Evolutionary conservation across 1,140 invertebrate genomes (phyloP), one percentile per base, ranked within the genome.

Genomic region (Zaprionus nigranus): DNA sequence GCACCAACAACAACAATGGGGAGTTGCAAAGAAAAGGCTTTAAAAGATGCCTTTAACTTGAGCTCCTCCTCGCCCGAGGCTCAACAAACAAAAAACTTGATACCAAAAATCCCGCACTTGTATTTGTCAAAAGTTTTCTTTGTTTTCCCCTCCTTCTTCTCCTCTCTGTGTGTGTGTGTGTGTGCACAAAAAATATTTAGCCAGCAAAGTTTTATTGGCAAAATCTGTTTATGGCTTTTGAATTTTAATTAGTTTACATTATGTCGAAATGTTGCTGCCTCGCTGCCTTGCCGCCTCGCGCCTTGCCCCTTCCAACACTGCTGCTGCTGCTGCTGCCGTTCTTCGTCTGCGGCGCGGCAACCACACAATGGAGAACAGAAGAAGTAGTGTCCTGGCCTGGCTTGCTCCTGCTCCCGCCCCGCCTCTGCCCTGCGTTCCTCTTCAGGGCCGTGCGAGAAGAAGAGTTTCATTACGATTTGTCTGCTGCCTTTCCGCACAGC

Each of bases 201-300:
- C 84, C 79, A 75, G 82, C 88, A 91, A 92, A 92, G 91, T 92
- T 92, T 92, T 92, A 92, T 92, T 92, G 91, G 91, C 75, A 92
- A 92, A 92, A 92, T 92, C 91, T 92, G 91, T 92, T 92, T 92
- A 92, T 92, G 91, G 91, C 84, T 92, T 92, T 92, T 92, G 91
- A 92, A 92, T 92, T 92, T 92, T 92, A 92, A 92, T 92, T 92
- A 92, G 91, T 92, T 92, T 92, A 91, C 88, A 91, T 90, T 92
- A 92, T 83, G 86, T 90, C 85, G 85, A 90, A 90, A 86, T 90
- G 85, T 82, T 81, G 84, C 71, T 69, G 69, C 70, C 81, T 66
- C 78, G 51, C 60, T 28, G 57, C 63, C 81, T 66, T 75, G 49
- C 54, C 22, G 49, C 63, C 40, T 20, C 30, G 24, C n/a, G 24